Base-by-base conservation (phyloP, 2,797 vertebrate species). In the Threskiornis aethiopicus region DNA sequence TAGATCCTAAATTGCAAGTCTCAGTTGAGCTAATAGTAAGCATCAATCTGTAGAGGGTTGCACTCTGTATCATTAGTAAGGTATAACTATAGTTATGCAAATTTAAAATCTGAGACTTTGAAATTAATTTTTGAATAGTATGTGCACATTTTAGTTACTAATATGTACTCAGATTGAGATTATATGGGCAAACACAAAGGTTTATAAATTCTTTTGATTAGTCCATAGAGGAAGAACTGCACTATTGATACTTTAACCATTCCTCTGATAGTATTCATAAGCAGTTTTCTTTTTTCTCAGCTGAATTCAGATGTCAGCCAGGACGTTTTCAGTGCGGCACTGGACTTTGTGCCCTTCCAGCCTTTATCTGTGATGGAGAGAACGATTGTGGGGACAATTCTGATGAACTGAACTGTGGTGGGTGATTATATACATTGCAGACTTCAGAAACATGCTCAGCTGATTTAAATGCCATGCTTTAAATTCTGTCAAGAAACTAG, bases 311-410 rank as follows among this genome's bases (percentile, higher is more conserved):
- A 78, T 99, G 99, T 90, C 98, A 99, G 89, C 99, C 99, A 13
- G 99, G 99, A 28, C 98, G 99, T 75, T 99, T 99, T 96, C 99
- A 99, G 97, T 99, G 99, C 65, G 99, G 99, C 86, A 99, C 99
- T 20, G 99, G 99, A 61, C 99, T 99, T 70, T 99, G 99, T 93
- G 99, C 99, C 47, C 99, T 99, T 31, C 99, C 99, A 35, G 99
- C 99, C 52, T 99, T 99, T 96, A 99, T 99, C 97, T 99, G 99
- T 86, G 99, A 99, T 54, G 99, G 99, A 91, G 99, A 99, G 97
- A 99, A 99, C 14, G 99, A 99, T 52, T 99, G 99, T 92, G 99
- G 99, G 71, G 99, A 99, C 97, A 99, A 99, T 97, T 99, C 99
- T 9, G 99, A 99, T 69, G 99, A 99, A 89, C 98, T 99, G 95